Evolutionary conservation across 2,113 vertebrate genomes (phyloP).

Genomic region (Notothenia rossii): DNA sequence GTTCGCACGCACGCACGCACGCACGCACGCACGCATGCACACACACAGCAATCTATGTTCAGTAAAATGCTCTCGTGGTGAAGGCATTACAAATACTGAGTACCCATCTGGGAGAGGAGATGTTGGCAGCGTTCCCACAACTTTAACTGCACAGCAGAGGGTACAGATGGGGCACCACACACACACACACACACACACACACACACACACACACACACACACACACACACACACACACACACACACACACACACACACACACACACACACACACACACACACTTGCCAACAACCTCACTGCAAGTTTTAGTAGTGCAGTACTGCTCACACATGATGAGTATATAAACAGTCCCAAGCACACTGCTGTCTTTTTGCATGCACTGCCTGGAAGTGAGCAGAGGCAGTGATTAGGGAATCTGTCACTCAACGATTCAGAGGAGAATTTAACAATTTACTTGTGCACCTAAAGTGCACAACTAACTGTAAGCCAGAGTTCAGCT

Average conservation of each 20-base stretch:
- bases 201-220: constrained; percentile 27
- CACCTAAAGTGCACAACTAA: not conserved
- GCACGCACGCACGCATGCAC: too few species aligned
- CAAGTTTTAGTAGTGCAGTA: constrained; percentile 28
- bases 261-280: constrained; percentile 22
- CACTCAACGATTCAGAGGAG: not conserved
- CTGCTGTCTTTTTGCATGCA: constrained; percentile 23
- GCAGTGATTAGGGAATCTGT: constrained; percentile 33
- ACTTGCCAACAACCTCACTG: constrained; percentile 14
- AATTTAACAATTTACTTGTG: not conserved
- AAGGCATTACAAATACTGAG: constrained; percentile 56
- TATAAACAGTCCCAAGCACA: constrained; percentile 37
- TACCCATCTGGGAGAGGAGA: constrained; percentile 64
- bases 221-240: constrained; percentile 28
- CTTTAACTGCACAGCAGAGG: constrained; percentile 60
- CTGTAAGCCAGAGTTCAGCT: not conserved
- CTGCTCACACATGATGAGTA: constrained; percentile 38
- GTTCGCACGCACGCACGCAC: not conserved
- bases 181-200: not conserved
- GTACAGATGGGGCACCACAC: constrained; percentile 59
- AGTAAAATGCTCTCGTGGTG: constrained; percentile 49
- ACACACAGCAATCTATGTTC: constrained; percentile 22
- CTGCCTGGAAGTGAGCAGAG: constrained; percentile 42
- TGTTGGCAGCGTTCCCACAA: constrained; percentile 66
- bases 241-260: constrained; percentile 21